phyloP scores from a whole-genome alignment of 2,113 vertebrate species.

The Petrocephalus zakoni region DNA sequence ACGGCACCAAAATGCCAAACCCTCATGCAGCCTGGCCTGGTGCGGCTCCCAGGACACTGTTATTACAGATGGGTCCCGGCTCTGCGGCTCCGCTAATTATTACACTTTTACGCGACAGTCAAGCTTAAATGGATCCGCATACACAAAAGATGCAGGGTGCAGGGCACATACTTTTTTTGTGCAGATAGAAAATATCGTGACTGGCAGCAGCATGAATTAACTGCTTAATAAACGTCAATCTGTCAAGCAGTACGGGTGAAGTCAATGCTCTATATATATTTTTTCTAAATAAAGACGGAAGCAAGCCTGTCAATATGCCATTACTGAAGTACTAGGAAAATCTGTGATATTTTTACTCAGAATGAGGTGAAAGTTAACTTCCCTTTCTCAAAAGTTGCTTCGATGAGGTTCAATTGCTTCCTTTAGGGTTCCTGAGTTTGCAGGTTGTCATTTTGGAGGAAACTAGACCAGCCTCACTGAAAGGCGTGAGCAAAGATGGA shows the following conservation, averaged over 20 bases:
- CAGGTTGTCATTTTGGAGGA: slow-evolving; percentile 1
- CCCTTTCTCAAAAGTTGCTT: background rate
- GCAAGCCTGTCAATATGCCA: background rate
- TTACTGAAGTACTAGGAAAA: background rate
- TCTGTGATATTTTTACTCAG: background rate
- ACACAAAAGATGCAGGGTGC: background rate
- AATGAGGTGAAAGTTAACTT: slow-evolving; percentile 7
- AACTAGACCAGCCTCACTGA: background rate
- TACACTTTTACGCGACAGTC: background rate
- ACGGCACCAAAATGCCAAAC: background rate
- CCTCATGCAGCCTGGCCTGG: background rate
- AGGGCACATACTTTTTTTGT: background rate
- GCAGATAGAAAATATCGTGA: background rate
- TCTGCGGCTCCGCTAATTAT: background rate
- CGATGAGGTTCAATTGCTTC: background rate
- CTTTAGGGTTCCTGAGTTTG: background rate
- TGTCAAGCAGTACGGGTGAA: background rate
- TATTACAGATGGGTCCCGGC: slow-evolving; percentile 1
- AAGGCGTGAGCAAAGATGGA: background rate
- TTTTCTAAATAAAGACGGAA: background rate
- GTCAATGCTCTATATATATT: background rate
- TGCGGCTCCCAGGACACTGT: background rate
- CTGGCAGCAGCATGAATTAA: background rate
- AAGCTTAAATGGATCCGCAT: background rate
- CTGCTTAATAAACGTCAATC: background rate